Percentiles rank a stretch among this genome's conserved stretches.
These are phyloP conservation scores for Myrmecophaga tridactyla DNA, from an alignment of 2,113 vertebrate species.

Conservation along the genomic window DNA sequence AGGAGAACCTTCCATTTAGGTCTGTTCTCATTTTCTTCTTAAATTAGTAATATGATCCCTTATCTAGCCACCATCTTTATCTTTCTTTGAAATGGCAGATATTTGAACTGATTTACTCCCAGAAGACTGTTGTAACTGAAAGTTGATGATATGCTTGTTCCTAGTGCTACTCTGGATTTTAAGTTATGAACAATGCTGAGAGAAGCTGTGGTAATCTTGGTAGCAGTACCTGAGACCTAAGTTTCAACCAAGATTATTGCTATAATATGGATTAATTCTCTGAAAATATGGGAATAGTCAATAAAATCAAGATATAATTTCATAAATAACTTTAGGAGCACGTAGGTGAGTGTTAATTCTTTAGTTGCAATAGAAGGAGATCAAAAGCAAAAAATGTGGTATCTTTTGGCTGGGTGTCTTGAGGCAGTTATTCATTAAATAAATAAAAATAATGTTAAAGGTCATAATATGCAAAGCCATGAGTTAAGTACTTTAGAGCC, in stretches of 20 bases:
- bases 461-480: not conserved
- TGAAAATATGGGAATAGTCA: not conserved
- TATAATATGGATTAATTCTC: not conserved
- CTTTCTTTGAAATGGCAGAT: slow-evolving; percentile 20
- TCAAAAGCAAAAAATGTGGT: not conserved
- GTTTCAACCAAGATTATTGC: not conserved
- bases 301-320: slow-evolving; percentile 24
- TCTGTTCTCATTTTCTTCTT: slow-evolving; percentile 24
- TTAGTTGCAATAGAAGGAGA: not conserved
- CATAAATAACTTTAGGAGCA: not conserved
- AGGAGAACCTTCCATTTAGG: not conserved
- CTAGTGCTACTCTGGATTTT: not conserved
- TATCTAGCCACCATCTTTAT: not conserved
- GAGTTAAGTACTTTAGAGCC: not conserved
- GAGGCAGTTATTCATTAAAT: not conserved
- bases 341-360: not conserved
- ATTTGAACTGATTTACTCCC: not conserved
- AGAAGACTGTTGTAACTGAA: not conserved
- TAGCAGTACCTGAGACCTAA: not conserved
- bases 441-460: not conserved
- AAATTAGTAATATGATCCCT: not conserved
- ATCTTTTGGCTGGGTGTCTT: not conserved
- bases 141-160: slow-evolving; percentile 9
- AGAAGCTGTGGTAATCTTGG: not conserved
- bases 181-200: not conserved